Evolutionary conservation across 2,888 invertebrate genomes (phyloP), one percentile per base, ranked within the genome.

Genomic region (Lepidocyrtinus sp.): DNA sequence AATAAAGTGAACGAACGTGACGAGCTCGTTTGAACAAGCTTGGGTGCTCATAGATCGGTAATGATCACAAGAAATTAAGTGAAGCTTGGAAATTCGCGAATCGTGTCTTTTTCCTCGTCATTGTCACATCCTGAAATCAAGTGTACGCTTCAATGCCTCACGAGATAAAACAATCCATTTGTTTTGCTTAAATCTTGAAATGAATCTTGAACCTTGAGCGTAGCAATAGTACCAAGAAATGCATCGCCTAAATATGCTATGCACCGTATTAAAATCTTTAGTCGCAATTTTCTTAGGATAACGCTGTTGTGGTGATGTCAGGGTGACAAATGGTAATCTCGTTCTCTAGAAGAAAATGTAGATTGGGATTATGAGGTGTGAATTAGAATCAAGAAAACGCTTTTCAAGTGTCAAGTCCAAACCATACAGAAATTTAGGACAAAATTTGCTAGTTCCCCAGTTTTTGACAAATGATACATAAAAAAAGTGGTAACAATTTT

Each of bases 61-160:
- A 50, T 50, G 50, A 50, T 50, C 50, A 50, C 50, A 50, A 17
- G 50, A 50, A 50, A 50, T 50, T 50, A 50, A 17, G 2, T 50
- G 12, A 50, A 1, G 50, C 50, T 50, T 12, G 15, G 17, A 50
- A 50, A 50, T 50, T 50, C 50, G 15, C 50, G 17, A 50, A n/a
- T 50, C 50, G 50, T 50, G 50, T 50, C 50, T 2, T 50, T 50
- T 50, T 50, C 15, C n/a, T 12, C 50, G 17, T 50, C 50, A 50
- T 50, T 50, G 50, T 50, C 50, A 50, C 50, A 50, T 50, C 50
- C 50, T 50, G n/a, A 50, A 36, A 50, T 50, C 50, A 50, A 50
- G 50, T 50, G 50, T 17, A 50, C 50, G 50, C 50, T n/a, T 50
- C n/a, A 50, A 50, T 50, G 50, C 50, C 17, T 50, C 50, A 50